Conservation (phyloP, 2,113 vertebrate species). For the Ornithorhynchus anatinus region DNA sequence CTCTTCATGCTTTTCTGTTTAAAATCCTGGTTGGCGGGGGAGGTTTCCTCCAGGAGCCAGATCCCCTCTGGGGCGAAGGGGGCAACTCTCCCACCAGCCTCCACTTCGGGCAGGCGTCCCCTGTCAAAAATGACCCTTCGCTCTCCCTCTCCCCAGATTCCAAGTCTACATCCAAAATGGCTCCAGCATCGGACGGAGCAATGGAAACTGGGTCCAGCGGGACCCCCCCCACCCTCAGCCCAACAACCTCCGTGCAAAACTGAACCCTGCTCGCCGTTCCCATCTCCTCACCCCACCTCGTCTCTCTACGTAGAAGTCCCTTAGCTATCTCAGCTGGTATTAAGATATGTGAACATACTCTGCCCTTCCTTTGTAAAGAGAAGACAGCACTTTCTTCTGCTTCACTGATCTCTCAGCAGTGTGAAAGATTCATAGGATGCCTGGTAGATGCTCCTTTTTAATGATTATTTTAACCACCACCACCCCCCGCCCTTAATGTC, state of each 20-base stretch:
- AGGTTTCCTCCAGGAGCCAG: too few relatives aligned
- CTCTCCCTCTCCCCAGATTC: constrained; percentile 48
- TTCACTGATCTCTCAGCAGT: constrained; percentile 53
- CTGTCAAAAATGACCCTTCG: background rate
- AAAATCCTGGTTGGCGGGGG: too few relatives aligned
- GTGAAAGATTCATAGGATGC: constrained; percentile 36
- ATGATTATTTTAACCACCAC: constrained; percentile 13
- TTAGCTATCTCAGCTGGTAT: constrained; percentile 44
- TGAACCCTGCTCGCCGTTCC: too few relatives aligned
- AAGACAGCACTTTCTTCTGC: constrained; percentile 79
- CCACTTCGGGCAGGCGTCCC: too few relatives aligned
- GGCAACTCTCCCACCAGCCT: too few relatives aligned
- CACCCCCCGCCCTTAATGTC: constrained; percentile 52
- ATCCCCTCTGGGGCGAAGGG: too few relatives aligned
- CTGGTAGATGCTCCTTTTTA: background rate
- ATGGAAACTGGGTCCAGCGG: background rate
- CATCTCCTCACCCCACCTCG: constrained; percentile 32
- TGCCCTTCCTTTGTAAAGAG: constrained; percentile 70
- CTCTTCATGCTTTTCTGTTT: too few relatives aligned
- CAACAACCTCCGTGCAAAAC: too few relatives aligned
- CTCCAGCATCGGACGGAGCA: background rate
- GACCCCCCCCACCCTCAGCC: background rate
- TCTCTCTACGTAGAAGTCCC: constrained; percentile 57
- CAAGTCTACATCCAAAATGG: background rate
- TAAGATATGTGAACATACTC: constrained; percentile 68